Evolutionary conservation across 2,888 invertebrate species (phyloP).

Genomic region (Drosophila borborema): DNA sequence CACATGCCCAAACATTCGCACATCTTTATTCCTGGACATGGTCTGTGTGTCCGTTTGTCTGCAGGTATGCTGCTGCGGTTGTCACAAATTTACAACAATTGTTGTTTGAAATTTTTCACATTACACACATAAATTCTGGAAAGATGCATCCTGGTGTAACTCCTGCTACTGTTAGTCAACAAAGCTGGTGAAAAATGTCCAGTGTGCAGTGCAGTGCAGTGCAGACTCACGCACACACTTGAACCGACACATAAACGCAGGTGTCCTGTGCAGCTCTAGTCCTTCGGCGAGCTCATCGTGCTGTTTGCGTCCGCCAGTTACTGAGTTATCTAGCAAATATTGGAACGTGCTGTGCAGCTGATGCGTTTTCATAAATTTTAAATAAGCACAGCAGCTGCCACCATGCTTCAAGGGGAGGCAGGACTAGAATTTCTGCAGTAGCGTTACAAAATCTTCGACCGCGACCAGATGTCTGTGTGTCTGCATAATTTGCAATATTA

Average conservation of each 20-base stretch:
- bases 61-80: slow-evolving; percentile 15
- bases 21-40: not conserved
- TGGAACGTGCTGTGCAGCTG: slow-evolving; percentile 81
- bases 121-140: slow-evolving; percentile 71
- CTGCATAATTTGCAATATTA: slow-evolving; percentile 65
- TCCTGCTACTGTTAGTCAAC: slow-evolving; percentile 47
- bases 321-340: slow-evolving; percentile 81
- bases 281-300: slow-evolving; percentile 65
- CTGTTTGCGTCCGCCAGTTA: slow-evolving; percentile 72
- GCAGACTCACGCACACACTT: not conserved
- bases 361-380: slow-evolving; percentile 81
- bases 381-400: slow-evolving; percentile 74
- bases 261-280: slow-evolving; percentile 51
- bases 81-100: slow-evolving; percentile 68
- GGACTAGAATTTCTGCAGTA: slow-evolving; percentile 3
- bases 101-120: slow-evolving; percentile 75
- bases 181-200: slow-evolving; percentile 77
- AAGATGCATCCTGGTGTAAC: slow-evolving; percentile 51
- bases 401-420: slow-evolving; percentile 35
- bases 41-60: slow-evolving; percentile 1
- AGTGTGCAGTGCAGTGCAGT: slow-evolving; percentile 45
- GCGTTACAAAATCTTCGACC: slow-evolving; percentile 12
- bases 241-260: slow-evolving; percentile 37
- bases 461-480: slow-evolving; percentile 39
- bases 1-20: slow-evolving; percentile 22